phyloP scores from a whole-genome alignment of 2,797 vertebrate species.

The Betta splendens region DNA sequence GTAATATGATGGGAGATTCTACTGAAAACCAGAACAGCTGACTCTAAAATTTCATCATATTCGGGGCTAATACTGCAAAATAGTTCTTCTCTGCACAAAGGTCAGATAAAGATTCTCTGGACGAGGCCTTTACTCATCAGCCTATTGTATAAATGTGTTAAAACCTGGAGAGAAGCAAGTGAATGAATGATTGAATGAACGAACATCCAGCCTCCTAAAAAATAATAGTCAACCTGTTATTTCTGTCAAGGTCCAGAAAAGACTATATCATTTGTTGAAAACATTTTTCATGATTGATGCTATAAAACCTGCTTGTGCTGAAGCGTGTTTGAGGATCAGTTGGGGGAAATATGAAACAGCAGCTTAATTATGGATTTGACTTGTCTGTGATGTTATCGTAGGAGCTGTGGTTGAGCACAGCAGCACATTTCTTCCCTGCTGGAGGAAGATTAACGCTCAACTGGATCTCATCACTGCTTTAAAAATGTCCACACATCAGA shows the following conservation, averaged over 20 bases:
- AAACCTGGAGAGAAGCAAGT: neutral
- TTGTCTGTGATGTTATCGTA: conserved; percentile 9
- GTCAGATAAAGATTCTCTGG: conserved; percentile 7
- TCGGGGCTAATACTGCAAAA: neutral
- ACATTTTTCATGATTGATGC: neutral
- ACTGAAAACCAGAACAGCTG: conserved; percentile 1
- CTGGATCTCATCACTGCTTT: neutral
- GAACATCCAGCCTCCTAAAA: neutral
- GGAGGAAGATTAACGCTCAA: neutral
- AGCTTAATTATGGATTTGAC: neutral
- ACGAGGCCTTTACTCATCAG: conserved; percentile 7
- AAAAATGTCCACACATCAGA: neutral
- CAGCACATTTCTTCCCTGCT: conserved; percentile 1
- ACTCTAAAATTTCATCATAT: neutral
- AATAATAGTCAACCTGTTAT: neutral
- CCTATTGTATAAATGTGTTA: neutral
- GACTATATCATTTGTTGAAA: neutral
- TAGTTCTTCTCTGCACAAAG: conserved; percentile 6
- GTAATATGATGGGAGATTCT: no score
- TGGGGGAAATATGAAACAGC: conserved; percentile 6
- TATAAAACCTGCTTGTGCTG: accelerated
- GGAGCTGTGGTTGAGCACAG: conserved; percentile 7
- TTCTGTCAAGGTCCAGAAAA: neutral
- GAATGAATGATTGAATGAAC: conserved; percentile 10
- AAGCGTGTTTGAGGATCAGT: neutral